Conservation (phyloP, 1,140 invertebrate genomes). For the Eueides isabella region DNA sequence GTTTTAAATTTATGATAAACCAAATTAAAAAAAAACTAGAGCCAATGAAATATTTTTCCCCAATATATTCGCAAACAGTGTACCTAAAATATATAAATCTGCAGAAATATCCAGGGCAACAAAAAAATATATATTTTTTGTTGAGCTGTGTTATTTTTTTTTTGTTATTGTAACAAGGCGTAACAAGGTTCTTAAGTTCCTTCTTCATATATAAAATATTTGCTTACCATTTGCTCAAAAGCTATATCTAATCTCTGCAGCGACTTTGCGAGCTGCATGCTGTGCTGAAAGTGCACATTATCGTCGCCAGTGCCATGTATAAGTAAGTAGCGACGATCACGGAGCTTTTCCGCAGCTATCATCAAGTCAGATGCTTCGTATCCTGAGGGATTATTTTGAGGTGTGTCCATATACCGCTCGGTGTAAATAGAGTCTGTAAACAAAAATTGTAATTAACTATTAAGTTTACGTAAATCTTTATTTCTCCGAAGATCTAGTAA, state of each 20-base stretch:
- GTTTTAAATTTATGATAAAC: too few species aligned
- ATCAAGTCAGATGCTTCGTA: slow-evolving; percentile 91
- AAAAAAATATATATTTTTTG: too few species aligned
- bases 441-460: background rate
- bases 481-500: too few species aligned
- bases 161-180: too few species aligned
- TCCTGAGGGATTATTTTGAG: slow-evolving; percentile 87
- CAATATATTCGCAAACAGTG: too few species aligned
- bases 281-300: slow-evolving; percentile 98
- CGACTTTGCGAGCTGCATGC: slow-evolving; percentile 93
- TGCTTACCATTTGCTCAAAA: slow-evolving; percentile 92
- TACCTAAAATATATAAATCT: too few species aligned
- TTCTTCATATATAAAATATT: too few species aligned
- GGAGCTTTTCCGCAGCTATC: slow-evolving; percentile 84
- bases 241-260: slow-evolving; percentile 93
- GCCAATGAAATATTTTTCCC: too few species aligned
- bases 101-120: too few species aligned
- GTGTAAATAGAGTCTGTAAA: slow-evolving; percentile 96
- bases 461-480: background rate
- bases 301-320: slow-evolving; percentile 97
- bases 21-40: too few species aligned
- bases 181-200: too few species aligned
- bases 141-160: too few species aligned
- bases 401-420: slow-evolving; percentile 94
- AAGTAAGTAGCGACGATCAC: slow-evolving; percentile 91